Conservation (phyloP, 2,113 vertebrate genomes). For the Psettodes erumei region DNA sequence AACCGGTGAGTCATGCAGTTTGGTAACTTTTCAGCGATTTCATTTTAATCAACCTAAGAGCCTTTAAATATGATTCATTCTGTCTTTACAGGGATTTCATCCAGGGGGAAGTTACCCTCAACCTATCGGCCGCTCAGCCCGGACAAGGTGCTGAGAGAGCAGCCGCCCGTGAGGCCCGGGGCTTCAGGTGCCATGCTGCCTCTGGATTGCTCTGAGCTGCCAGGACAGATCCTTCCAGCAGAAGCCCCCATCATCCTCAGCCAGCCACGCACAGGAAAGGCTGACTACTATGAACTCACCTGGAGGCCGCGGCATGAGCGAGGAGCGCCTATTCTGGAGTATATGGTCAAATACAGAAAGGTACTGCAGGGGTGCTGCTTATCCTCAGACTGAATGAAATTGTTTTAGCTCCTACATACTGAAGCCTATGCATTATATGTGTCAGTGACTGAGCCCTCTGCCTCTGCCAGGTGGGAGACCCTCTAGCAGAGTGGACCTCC, state of each 20-base stretch:
- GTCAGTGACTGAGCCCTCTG: neutral
- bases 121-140: slow-evolving; percentile 78
- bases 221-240: slow-evolving; percentile 81
- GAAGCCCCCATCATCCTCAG: slow-evolving; percentile 96
- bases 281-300: slow-evolving; percentile 93
- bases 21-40: neutral
- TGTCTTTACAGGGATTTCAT: slow-evolving; percentile 58
- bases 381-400: neutral
- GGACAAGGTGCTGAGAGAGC: slow-evolving; percentile 83
- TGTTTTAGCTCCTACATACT: neutral
- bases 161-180: slow-evolving; percentile 73
- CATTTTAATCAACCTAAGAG: neutral
- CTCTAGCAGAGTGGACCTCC: slow-evolving; percentile 87
- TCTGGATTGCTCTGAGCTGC: slow-evolving; percentile 82
- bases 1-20: slow-evolving; percentile 78
- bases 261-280: slow-evolving; percentile 92
- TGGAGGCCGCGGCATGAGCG: slow-evolving; percentile 93
- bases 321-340: slow-evolving; percentile 88
- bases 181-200: slow-evolving; percentile 69
- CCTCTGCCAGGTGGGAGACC: slow-evolving; percentile 86
- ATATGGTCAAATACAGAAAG: slow-evolving; percentile 95
- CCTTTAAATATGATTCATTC: neutral
- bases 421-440: neutral
- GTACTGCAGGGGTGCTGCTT: slow-evolving; percentile 71
- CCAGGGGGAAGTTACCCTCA: slow-evolving; percentile 74